These are phyloP conservation scores for Paradoxurus hermaphroditus DNA, from an alignment of 2,113 vertebrate species.

Conservation along the genomic window DNA sequence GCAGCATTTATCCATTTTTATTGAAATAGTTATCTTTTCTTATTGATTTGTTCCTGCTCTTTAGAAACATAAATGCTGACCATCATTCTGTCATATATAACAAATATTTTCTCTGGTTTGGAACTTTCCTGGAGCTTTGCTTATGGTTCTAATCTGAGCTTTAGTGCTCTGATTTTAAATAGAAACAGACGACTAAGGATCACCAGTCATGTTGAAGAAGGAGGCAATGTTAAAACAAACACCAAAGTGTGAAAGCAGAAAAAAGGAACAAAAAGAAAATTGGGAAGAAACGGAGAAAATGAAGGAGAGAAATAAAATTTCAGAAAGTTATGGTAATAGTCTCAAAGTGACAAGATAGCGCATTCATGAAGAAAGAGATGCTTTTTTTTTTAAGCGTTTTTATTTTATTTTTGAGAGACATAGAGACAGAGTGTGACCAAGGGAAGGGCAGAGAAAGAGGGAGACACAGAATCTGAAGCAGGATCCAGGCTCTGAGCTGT, in stretches of 20 bases:
- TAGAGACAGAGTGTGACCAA: too few species aligned
- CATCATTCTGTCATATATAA: background rate
- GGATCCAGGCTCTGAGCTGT: too few species aligned
- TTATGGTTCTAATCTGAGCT: background rate
- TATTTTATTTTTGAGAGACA: too few species aligned
- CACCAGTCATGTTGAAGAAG: background rate
- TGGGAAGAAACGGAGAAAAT: background rate
- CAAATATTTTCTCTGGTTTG: background rate
- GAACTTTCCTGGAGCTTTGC: background rate
- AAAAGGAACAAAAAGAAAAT: background rate
- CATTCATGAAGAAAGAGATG: background rate
- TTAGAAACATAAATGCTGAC: background rate
- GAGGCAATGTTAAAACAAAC: background rate
- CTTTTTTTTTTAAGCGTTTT: too few species aligned
- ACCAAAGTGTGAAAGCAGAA: background rate
- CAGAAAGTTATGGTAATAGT: background rate
- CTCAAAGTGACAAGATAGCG: background rate
- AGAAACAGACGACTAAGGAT: background rate
- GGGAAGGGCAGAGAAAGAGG: too few species aligned
- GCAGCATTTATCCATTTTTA: background rate
- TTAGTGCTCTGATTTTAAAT: background rate
- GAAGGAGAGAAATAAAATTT: background rate
- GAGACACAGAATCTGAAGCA: too few species aligned
- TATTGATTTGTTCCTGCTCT: background rate
- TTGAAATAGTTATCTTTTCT: background rate